Conservation (phyloP, 2,888 invertebrate species). For the Crocallis elinguaria region DNA sequence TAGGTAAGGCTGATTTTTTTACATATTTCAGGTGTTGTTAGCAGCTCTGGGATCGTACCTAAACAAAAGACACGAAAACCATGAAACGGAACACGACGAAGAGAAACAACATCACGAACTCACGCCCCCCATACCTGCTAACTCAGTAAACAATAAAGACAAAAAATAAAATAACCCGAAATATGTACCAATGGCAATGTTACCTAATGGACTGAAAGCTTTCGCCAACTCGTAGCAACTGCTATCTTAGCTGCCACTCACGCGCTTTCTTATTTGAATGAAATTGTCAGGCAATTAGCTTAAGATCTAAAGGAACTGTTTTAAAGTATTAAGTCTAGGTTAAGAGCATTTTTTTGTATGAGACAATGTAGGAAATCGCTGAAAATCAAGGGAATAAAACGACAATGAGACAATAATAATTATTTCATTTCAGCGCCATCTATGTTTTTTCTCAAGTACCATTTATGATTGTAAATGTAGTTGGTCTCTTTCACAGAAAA, state of each 20-base stretch:
- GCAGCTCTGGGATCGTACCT: conserved; percentile 1
- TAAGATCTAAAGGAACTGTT: conserved; percentile 6
- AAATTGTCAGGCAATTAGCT: neutral
- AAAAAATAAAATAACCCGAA: too few species aligned
- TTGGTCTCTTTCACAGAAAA: neutral
- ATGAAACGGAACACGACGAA: neutral
- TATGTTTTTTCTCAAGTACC: neutral
- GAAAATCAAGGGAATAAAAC: conserved; percentile 23
- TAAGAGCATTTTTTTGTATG: conserved; percentile 11
- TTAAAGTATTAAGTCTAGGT: conserved; percentile 7
- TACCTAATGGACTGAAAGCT: too few species aligned
- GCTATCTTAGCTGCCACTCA: too few species aligned
- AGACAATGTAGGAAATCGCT: conserved; percentile 30
- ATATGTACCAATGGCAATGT: too few species aligned
- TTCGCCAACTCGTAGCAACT: too few species aligned
- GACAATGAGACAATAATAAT: conserved; percentile 27
- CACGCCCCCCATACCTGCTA: neutral
- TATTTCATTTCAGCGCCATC: conserved; percentile 31
- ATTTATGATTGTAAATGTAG: neutral
- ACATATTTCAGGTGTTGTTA: conserved; percentile 4
- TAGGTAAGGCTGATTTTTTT: neutral
- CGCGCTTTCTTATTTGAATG: too few species aligned
- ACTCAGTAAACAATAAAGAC: neutral
- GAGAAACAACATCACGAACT: neutral
- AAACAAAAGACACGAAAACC: neutral